phyloP scores from a whole-genome alignment of 2,113 vertebrate genomes.

The Chamaea fasciata region DNA sequence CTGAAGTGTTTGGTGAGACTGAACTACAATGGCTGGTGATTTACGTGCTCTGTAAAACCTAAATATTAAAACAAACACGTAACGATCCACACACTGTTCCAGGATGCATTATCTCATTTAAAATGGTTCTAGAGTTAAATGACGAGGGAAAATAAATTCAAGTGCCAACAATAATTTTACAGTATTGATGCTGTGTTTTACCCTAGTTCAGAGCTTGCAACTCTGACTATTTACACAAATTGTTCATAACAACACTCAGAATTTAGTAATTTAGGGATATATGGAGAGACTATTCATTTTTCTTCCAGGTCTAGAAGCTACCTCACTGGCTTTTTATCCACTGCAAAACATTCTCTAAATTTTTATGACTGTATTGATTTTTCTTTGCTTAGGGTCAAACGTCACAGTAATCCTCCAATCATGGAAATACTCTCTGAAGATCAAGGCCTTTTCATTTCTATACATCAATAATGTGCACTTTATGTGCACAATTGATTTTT shows the following conservation, averaged over 20 bases:
- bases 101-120: background rate
- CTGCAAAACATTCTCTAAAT: background rate
- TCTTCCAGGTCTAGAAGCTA: background rate
- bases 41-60: background rate
- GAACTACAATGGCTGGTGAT: background rate
- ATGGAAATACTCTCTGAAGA: conserved; percentile 10
- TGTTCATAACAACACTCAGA: background rate
- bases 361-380: background rate
- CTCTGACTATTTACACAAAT: background rate
- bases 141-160: background rate
- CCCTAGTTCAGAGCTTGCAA: background rate
- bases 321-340: background rate
- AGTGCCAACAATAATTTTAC: background rate
- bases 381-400: background rate
- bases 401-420: background rate
- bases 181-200: background rate
- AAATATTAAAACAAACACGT: background rate
- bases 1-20: background rate
- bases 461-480: conserved; percentile 15
- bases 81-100: background rate
- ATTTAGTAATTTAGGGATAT: background rate
- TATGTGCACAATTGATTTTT: conserved; percentile 40
- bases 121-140: background rate
- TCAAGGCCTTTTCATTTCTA: conserved; percentile 32
- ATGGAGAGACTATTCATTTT: background rate